Evolutionary conservation across 2,797 vertebrate genomes (phyloP), one percentile per base, ranked within the genome.

Genomic region (Melanotaenia boesemani): DNA sequence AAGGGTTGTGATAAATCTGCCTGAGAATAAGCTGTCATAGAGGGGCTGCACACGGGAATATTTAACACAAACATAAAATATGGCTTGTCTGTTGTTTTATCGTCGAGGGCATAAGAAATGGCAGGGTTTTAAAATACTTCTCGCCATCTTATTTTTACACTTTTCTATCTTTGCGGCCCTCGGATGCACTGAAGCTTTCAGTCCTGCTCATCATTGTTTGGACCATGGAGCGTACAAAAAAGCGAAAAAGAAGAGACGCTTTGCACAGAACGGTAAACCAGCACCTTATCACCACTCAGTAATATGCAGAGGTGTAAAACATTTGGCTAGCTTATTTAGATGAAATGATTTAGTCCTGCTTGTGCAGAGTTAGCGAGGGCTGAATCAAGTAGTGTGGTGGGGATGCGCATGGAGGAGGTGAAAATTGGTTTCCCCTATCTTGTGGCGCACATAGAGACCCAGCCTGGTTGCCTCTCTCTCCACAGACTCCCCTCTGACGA

Each of bases 61-160:
- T 95, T 95, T 94, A 94, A 94, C 83, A 66, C 86, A 91, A 92
- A 93, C 92, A 92, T 93, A 93, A 94, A 94, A 91, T 91, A 94
- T 89, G 83, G 81, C 83, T 79, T 89, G 89, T 91, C 89, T 89
- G 83, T 93, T 92, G 90, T 92, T 94, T 93, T 93, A 93, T 91
- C 44, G 86, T 91, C 86, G 36, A 85, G 88, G 87, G 86, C 81
- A 85, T 88, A 92, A 77, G 86, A 85, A 87, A 94, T 87, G 81
- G 82, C 88, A 85, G 63, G 80, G 81, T 80, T 93, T 92, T 91
- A 90, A 93, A 93, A 89, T 87, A 82, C 83, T 82, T 48, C 79
- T 74, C 81, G 77, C 79, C 74, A 76, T 74, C 70, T 76, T 88
- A 72, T 83, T 82, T 85, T 85, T 80, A 71, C 79, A 75, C 85